Percentiles rank a stretch among this genome's conserved stretches.
Conservation (phyloP, 2,113 vertebrate genomes). For the Microcebus murinus region DNA sequence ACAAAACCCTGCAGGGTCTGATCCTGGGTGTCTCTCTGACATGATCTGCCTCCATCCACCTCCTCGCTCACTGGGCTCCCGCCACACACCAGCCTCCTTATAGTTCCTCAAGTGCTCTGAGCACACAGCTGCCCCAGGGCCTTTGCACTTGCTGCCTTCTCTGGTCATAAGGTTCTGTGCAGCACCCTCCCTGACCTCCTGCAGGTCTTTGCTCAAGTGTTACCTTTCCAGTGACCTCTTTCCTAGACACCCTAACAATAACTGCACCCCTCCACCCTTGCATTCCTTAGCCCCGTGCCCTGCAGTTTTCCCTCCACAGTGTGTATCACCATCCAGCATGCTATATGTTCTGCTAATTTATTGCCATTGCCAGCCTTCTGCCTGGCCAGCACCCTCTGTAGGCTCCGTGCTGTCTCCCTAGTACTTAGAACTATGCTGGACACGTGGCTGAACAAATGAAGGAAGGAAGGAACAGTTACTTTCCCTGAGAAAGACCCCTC, state of each 20-base stretch:
- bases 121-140: background rate
- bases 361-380: background rate
- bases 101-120: background rate
- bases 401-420: background rate
- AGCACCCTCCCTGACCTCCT: background rate
- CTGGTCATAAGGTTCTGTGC: background rate
- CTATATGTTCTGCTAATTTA: background rate
- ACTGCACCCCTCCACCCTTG: background rate
- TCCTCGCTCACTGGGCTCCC: background rate
- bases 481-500: background rate
- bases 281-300: background rate
- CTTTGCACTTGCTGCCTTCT: background rate
- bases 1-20: rapidly evolving
- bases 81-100: background rate
- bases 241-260: background rate
- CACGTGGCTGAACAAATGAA: background rate
- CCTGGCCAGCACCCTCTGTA: background rate
- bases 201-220: background rate
- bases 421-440: background rate
- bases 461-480: background rate
- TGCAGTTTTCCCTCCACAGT: too few species aligned
- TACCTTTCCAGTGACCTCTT: background rate
- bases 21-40: background rate
- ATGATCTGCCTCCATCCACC: background rate
- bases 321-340: rapidly evolving